Base-by-base conservation (phyloP, 2,797 vertebrate genomes). In the Myotis pilosus region DNA sequence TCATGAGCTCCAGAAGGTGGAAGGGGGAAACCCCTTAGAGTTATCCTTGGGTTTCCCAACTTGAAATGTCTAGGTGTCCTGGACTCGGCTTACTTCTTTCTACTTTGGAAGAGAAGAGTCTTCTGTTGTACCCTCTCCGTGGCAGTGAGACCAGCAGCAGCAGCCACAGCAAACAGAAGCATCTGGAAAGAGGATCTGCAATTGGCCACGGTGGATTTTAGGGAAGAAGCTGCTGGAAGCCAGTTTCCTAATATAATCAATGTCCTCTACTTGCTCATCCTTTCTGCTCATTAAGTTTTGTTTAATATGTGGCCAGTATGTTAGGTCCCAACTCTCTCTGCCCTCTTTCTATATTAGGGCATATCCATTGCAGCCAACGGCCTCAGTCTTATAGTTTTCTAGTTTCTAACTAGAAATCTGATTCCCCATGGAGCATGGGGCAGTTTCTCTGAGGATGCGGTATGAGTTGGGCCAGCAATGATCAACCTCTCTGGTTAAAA, bases 121-220 rank as follows among this genome's bases (percentile, higher is more conserved):
- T 78, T 68, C 76, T 75, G 44, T 51, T 68, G 7, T 51, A 55
- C 9, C 33, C 8, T 62, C 57, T 87, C 53, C 66, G 94, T 94
- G 94, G 84, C 78, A 87, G 51, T 12, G 15, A 49, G 72, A 89
- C 68, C n/a, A 64, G 47, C 76, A 80, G 55, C 49, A 28, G 76
- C 33, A 33, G 69, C 78, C 10, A 22, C 41, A 57, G 60, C 93
- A 89, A 36, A 74, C 44, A 12, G 91, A 76, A 92, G 84, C 95
- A 95, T 96, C 96, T 96, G 95, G 93, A 94, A 96, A 81, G 84
- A 85, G 81, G 81, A 82, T 94, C 81, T 38, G 92, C 84, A 95
- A 96, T 89, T 95, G 92, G 90, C 79, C 75, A 88, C 0, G 23
- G 93, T 95, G 85, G 84, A 44, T 95, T 96, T 72, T 30, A 72